A percentile compares a stretch with the other conserved stretches of the same genome.
Conservation (phyloP, 2,113 vertebrate species). For the Campylorhamphus procurvoides region DNA sequence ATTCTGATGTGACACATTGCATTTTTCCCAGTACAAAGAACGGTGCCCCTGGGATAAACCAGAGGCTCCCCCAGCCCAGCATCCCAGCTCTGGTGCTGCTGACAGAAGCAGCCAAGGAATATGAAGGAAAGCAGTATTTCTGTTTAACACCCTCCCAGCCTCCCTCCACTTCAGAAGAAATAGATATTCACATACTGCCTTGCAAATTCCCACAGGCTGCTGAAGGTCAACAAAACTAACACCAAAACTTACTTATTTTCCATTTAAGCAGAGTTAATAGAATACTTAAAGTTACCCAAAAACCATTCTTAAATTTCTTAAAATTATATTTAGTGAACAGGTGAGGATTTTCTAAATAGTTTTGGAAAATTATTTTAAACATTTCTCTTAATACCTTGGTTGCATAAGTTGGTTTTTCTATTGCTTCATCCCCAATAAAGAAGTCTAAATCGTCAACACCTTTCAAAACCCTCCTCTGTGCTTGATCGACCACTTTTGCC, state of each 20-base stretch:
- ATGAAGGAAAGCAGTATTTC: background rate
- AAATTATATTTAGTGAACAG: background rate
- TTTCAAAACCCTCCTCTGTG: slow-evolving; percentile 96
- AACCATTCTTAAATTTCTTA: background rate
- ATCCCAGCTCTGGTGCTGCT: background rate
- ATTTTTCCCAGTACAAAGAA: background rate
- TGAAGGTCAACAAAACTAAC: background rate
- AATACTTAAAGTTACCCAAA: background rate
- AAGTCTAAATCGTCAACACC: slow-evolving; percentile 98
- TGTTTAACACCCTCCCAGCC: background rate
- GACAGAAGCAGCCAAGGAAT: background rate
- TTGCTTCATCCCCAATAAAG: slow-evolving; percentile 97
- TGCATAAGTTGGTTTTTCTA: slow-evolving; percentile 96
- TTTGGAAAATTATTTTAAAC: background rate
- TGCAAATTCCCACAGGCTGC: background rate
- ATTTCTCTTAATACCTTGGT: slow-evolving; percentile 85
- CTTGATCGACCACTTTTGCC: slow-evolving; percentile 96
- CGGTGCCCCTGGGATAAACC: background rate
- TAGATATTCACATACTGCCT: background rate
- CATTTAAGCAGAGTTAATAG: background rate
- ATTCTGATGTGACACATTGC: accelerated
- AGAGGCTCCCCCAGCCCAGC: background rate
- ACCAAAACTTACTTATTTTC: background rate
- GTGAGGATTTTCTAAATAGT: background rate
- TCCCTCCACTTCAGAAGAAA: background rate